Evolutionary conservation across 2,888 invertebrate genomes (phyloP).

Genomic region (Nineta flava): DNA sequence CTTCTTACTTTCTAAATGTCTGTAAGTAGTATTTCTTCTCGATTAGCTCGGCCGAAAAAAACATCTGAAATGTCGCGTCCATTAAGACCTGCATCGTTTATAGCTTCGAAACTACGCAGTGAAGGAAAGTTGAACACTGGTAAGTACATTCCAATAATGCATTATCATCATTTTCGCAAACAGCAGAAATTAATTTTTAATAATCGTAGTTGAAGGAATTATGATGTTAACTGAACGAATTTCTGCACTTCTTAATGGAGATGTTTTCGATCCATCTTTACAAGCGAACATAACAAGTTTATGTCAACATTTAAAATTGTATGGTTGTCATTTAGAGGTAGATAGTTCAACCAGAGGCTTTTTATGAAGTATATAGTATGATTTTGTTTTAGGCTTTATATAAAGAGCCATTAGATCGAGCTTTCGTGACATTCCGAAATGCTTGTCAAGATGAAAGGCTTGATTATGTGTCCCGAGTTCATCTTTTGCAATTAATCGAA

Average conservation of each 20-base stretch:
- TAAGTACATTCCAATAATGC: constrained; percentile 13
- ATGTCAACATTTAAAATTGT: constrained; percentile 65
- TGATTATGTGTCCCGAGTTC: constrained; percentile 70
- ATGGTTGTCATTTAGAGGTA: constrained; percentile 60
- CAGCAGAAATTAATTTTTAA: not conserved
- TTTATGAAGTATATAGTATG: too few species aligned
- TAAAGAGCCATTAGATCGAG: constrained; percentile 72
- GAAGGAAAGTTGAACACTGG: constrained; percentile 28
- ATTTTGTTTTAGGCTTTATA: constrained; percentile 34
- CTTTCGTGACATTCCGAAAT: constrained; percentile 75
- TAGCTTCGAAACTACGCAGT: constrained; percentile 26
- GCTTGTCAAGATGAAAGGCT: constrained; percentile 77
- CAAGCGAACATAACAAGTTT: constrained; percentile 60
- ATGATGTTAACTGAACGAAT: constrained; percentile 71
- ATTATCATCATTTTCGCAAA: not conserved
- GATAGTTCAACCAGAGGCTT: not conserved
- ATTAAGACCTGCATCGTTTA: constrained; percentile 5
- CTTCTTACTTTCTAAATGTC: constrained; percentile 3
- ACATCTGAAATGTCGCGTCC: constrained; percentile 5
- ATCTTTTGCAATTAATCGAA: constrained; percentile 84
- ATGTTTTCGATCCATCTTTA: constrained; percentile 44
- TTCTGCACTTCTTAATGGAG: constrained; percentile 57
- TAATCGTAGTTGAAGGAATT: constrained; percentile 53
- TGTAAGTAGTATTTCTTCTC: not conserved
- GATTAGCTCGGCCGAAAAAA: not conserved